Percentiles rank a stretch among this genome's conserved stretches.
Conservation (phyloP, 2,888 invertebrate species). For the Eupithecia subfuscata region DNA sequence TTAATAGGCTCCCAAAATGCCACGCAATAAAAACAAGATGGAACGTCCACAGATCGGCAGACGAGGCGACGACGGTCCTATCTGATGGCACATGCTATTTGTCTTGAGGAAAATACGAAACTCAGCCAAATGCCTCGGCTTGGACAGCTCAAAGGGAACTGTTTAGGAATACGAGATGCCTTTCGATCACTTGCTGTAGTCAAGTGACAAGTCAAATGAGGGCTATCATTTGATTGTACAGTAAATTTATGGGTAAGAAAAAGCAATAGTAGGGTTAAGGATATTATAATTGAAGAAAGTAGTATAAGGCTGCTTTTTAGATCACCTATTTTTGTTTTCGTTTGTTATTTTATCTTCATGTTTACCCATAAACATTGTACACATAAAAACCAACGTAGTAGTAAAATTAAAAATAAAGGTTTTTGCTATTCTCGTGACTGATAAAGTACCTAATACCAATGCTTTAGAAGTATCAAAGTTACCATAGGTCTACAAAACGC, state of each 20-base stretch:
- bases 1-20: constrained; percentile 53
- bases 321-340: neutral
- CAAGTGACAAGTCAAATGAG: neutral
- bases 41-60: constrained; percentile 73
- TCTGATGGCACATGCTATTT: constrained; percentile 79
- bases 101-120: constrained; percentile 71
- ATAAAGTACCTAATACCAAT: too few species aligned
- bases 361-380: neutral
- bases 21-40: constrained; percentile 67
- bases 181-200: constrained; percentile 33
- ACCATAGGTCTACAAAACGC: too few species aligned
- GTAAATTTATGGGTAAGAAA: neutral
- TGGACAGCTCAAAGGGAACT: constrained; percentile 63
- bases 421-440: neutral
- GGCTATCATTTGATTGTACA: neutral
- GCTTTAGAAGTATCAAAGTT: too few species aligned
- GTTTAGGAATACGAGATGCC: constrained; percentile 63
- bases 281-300: too few species aligned
- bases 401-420: neutral
- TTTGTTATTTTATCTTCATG: neutral
- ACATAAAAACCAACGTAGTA: too few species aligned
- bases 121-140: constrained; percentile 68
- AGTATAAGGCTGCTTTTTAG: neutral
- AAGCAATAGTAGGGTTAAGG: neutral
- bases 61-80: constrained; percentile 78